phyloP scores from a whole-genome alignment of 2,797 vertebrate species.

The Chloroceryle amazona region DNA sequence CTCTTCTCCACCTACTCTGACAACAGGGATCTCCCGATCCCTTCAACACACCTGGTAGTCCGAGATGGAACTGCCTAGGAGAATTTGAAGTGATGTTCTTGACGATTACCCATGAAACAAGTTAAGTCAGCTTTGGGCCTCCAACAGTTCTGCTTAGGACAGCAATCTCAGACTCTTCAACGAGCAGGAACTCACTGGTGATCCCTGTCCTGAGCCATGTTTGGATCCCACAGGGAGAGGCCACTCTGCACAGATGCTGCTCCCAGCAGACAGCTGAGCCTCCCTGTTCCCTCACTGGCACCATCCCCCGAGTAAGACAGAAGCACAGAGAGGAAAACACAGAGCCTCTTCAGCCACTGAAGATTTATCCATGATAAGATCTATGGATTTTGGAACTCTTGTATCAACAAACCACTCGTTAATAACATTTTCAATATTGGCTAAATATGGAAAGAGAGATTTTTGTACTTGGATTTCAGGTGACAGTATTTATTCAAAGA shows the following conservation, averaged over 20 bases:
- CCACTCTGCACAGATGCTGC: no score
- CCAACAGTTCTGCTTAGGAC: background rate
- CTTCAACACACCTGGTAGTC: background rate
- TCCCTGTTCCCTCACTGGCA: background rate
- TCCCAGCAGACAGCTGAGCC: no score
- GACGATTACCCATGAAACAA: background rate
- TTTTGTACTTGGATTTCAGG: background rate
- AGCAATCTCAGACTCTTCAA: background rate
- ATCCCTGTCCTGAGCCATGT: no score
- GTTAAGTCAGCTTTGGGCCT: background rate
- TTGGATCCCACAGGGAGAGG: no score
- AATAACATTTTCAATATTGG: background rate
- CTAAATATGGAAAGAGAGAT: background rate
- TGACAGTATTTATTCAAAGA: background rate
- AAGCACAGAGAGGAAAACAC: fast-evolving
- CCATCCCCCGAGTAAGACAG: fast-evolving
- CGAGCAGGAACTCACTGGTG: background rate
- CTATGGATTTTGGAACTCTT: background rate
- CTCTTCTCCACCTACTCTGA: background rate
- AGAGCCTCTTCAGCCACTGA: background rate
- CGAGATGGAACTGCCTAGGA: background rate
- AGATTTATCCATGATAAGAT: background rate
- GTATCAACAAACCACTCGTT: fast-evolving
- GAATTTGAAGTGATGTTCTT: background rate
- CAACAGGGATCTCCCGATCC: background rate